Base-by-base conservation (phyloP, 2,797 vertebrate species). In the Rhynchonycteris naso region DNA sequence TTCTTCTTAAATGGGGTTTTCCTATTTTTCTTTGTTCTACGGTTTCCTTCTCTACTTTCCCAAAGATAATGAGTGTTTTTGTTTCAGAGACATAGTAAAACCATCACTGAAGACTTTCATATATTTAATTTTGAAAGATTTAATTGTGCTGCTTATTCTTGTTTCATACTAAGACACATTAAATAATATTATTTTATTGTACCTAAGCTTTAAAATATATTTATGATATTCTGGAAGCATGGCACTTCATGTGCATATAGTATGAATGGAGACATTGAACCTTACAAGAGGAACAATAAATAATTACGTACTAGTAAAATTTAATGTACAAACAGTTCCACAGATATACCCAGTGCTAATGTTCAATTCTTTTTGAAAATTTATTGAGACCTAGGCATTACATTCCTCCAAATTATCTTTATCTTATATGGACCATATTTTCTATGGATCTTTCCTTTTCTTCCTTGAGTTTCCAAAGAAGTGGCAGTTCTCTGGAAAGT, bases 301-400 rank as follows among this genome's bases (percentile, higher is more conserved):
- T 71, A 13, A 13, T 43, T 76, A 76, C 56, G 50, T 56, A 72
- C 43, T 58, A 58, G n/a, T 92, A 50, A 76, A 94, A 88, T 24
- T 65, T 83, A 74, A 71, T 4, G 6, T 24, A 63, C 12, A 38
- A 47, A 78, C n/a, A 71, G 18, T n/a, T 91, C n/a, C 52, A 66
- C 13, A 56, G 11, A 43, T 69, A 79, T 33, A 71, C 28, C 52
- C 56, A 76, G 13, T 71, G 22, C 76, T 94, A 47, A 74, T 78
- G 30, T 74, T 93, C 69, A 61, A 56, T 86, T 92, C 28, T 71
- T 94, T 33, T 50, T 75, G 19, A 76, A 85, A 93, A 66, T 81
- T 80, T 50, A 88, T 58, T 80, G 38, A 66, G 38, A 54, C n/a
- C 9, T 66, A 15, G 30, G 12, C 26, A 76, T 85, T 10, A 69